Conservation (phyloP, 2,797 vertebrate species). For the Cirrhinus mrigala region DNA sequence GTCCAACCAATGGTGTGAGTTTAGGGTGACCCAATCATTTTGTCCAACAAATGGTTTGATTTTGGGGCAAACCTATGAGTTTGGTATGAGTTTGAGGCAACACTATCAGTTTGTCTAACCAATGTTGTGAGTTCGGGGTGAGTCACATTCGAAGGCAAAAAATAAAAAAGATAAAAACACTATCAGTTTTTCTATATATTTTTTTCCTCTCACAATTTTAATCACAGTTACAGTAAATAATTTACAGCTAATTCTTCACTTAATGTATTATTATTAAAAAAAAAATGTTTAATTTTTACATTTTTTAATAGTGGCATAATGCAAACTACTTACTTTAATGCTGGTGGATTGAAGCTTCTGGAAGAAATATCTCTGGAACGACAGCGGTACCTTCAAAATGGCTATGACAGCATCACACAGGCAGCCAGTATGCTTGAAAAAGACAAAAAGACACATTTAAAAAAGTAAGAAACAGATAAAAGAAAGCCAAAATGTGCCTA, state of each 20-base stretch:
- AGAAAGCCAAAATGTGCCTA: neutral
- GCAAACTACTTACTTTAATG: slow-evolving; percentile 86
- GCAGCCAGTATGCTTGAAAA: slow-evolving; percentile 90
- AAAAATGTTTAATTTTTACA: too few species aligned
- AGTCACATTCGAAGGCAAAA: too few species aligned
- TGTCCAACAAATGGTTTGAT: too few species aligned
- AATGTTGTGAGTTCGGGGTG: too few species aligned
- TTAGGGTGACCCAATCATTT: too few species aligned
- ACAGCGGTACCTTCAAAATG: slow-evolving; percentile 94
- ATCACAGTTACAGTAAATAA: neutral
- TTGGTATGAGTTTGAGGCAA: too few species aligned
- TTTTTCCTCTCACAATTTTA: neutral
- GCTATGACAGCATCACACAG: slow-evolving; percentile 95
- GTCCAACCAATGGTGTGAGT: too few species aligned
- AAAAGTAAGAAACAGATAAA: neutral
- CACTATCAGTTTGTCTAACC: too few species aligned
- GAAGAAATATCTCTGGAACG: slow-evolving; percentile 98
- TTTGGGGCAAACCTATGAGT: too few species aligned
- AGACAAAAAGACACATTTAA: neutral
- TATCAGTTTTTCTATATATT: too few species aligned
- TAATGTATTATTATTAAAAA: too few species aligned
- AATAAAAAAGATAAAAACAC: too few species aligned
- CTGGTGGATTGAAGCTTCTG: slow-evolving; percentile 98
- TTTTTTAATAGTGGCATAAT: neutral
- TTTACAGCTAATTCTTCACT: neutral